A percentile compares a stretch with the other conserved stretches of the same genome.
Conservation (phyloP, 2,113 vertebrate species). For the Diglossa brunneiventris region DNA sequence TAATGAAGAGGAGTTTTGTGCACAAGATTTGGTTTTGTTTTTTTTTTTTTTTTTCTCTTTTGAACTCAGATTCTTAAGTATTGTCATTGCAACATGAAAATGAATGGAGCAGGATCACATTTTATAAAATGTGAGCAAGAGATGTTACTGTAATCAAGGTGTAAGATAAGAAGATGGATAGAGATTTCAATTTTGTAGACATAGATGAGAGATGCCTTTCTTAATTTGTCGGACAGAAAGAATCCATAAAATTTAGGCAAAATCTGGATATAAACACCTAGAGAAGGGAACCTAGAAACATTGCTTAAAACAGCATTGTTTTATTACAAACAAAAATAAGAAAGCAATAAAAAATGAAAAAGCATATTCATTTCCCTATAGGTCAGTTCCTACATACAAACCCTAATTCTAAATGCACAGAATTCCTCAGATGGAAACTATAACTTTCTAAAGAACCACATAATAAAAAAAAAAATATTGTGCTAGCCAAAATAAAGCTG, state of each 20-base stretch:
- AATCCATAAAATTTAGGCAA: not conserved
- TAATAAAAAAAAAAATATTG: not conserved
- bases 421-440: not conserved
- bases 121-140: not conserved
- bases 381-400: not conserved
- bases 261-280: not conserved
- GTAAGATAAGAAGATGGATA: not conserved
- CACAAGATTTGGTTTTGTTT: not conserved
- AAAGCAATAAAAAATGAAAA: not conserved
- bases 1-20: not conserved
- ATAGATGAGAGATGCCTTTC: not conserved
- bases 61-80: not conserved
- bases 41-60: not conserved
- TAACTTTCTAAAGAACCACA: not conserved
- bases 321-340: not conserved
- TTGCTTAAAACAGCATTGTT: not conserved
- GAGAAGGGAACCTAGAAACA: not conserved
- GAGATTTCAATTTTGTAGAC: not conserved
- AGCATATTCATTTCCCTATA: not conserved
- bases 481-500: not conserved
- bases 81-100: not conserved
- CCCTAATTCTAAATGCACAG: not conserved
- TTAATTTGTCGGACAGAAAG: not conserved
- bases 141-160: not conserved
- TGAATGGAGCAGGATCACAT: not conserved